Conservation (phyloP, 2,797 vertebrate genomes). For the Anniella stebbinsi region DNA sequence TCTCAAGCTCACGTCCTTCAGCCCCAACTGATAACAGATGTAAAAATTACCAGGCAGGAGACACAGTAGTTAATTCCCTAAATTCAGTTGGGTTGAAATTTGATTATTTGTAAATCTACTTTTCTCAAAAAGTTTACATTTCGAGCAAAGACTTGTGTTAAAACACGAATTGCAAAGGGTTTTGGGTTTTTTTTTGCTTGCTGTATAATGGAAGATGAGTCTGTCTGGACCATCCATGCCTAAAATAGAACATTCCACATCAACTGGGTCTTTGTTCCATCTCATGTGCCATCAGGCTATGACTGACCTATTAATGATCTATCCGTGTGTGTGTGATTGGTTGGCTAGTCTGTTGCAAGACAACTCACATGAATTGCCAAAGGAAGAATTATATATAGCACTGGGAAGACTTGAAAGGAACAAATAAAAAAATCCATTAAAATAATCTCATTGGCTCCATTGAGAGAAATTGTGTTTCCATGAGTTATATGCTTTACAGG, state of each 20-base stretch:
- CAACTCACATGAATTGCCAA: constrained; percentile 67
- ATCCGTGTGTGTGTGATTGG: neutral
- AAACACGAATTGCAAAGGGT: constrained; percentile 56
- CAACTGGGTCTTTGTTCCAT: constrained; percentile 72
- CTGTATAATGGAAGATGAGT: constrained; percentile 70
- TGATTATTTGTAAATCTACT: constrained; percentile 27
- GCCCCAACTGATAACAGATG: neutral
- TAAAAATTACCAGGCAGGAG: neutral
- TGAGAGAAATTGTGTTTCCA: constrained; percentile 21
- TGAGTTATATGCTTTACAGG: neutral
- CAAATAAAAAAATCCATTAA: neutral
- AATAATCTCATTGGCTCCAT: constrained; percentile 29
- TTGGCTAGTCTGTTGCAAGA: constrained; percentile 60
- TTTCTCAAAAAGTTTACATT: constrained; percentile 38
- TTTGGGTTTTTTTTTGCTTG: no score
- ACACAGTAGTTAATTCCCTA: neutral
- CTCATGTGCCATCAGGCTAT: constrained; percentile 69
- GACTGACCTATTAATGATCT: constrained; percentile 59
- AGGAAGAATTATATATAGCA: constrained; percentile 57
- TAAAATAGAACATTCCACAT: constrained; percentile 76
- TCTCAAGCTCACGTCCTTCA: neutral
- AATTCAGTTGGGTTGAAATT: constrained; percentile 53
- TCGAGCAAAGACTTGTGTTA: constrained; percentile 22
- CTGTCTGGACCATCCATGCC: constrained; percentile 51
- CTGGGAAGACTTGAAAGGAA: constrained; percentile 45